Percentiles rank a stretch among this genome's conserved stretches.
These are phyloP conservation scores for Xerus inauris DNA, from an alignment of 2,113 vertebrate species.

Conservation along the genomic window DNA sequence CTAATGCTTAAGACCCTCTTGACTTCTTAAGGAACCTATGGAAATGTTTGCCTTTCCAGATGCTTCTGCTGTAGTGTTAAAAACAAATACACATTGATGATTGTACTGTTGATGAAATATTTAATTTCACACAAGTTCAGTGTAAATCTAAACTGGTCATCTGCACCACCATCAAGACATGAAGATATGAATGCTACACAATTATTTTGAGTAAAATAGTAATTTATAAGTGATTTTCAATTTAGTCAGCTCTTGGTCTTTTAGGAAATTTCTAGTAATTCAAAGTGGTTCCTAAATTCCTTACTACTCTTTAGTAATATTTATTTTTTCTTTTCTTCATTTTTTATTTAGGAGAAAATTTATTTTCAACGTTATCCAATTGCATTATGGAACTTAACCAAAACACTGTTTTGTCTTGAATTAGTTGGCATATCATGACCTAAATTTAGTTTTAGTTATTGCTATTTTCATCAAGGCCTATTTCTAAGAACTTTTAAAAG, in stretches of 20 bases:
- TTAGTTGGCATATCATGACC: background rate
- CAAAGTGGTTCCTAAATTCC: slow-evolving; percentile 6
- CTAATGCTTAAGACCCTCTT: background rate
- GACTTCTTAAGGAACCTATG: background rate
- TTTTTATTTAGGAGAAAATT: background rate
- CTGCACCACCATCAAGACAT: background rate
- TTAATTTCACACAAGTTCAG: background rate
- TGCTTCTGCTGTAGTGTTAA: background rate
- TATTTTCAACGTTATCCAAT: background rate
- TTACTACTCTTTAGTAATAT: background rate
- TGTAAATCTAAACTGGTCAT: background rate
- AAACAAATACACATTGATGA: background rate
- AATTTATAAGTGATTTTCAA: slow-evolving; percentile 4
- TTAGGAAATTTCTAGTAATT: slow-evolving; percentile 15
- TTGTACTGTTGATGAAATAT: background rate
- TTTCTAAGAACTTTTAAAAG: background rate
- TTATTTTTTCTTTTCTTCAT: background rate
- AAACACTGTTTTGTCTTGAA: slow-evolving; percentile 14
- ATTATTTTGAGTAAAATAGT: slow-evolving; percentile 42
- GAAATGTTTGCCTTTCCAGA: background rate
- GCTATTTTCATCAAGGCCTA: background rate
- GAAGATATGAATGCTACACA: background rate
- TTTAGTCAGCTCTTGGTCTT: background rate
- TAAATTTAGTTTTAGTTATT: background rate
- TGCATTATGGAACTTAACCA: background rate